These are phyloP conservation scores for Picathartes gymnocephalus DNA, from an alignment of 2,113 vertebrate species.

Conservation along the genomic window DNA sequence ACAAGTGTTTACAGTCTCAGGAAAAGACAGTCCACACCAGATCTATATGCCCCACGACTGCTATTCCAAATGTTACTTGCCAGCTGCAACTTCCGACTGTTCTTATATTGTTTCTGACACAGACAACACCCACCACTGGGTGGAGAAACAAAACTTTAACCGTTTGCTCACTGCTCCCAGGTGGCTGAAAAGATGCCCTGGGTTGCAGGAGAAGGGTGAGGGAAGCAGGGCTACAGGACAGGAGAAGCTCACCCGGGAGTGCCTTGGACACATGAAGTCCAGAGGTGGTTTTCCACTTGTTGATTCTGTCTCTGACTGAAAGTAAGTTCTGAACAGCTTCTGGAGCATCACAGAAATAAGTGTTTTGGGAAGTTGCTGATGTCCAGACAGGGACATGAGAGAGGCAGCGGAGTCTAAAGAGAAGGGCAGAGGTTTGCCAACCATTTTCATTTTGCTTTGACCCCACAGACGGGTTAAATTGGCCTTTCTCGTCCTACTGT, in stretches of 20 bases:
- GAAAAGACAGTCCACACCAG: slow-evolving; percentile 56
- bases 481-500: background rate
- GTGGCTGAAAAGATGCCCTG: slow-evolving; percentile 33
- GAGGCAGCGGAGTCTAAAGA: background rate
- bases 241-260: background rate
- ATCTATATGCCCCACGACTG: slow-evolving; percentile 58
- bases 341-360: background rate
- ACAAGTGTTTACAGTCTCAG: slow-evolving; percentile 58
- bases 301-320: background rate
- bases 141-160: slow-evolving; percentile 68
- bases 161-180: slow-evolving; percentile 55
- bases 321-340: background rate
- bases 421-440: background rate
- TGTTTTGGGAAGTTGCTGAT: background rate
- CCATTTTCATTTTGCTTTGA: background rate
- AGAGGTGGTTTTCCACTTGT: background rate
- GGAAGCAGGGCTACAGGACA: background rate
- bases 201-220: background rate
- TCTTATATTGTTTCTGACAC: slow-evolving; percentile 71
- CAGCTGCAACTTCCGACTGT: slow-evolving; percentile 67
- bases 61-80: slow-evolving; percentile 62
- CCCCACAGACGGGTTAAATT: background rate
- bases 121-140: slow-evolving; percentile 71
- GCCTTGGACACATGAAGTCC: background rate
- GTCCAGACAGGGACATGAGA: background rate